These are phyloP conservation scores for Dasypus novemcinctus DNA, from an alignment of 2,113 vertebrate genomes.

Conservation along the genomic window DNA sequence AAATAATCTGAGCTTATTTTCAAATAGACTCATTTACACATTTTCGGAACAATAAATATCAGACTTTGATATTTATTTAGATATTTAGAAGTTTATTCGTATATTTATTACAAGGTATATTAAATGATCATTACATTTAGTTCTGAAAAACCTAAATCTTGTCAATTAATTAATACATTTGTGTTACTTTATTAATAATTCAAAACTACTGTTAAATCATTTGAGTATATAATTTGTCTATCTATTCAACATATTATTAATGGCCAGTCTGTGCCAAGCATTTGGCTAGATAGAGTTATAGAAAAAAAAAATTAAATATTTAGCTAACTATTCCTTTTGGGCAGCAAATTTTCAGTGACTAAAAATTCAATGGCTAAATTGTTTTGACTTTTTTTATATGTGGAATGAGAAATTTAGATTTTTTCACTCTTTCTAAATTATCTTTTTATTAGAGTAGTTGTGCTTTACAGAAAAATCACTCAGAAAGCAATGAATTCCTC, in stretches of 20 bases:
- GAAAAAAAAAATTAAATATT: neutral
- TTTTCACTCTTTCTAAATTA: neutral
- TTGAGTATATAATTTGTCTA: neutral
- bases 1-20: neutral
- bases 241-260: neutral
- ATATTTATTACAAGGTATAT: neutral
- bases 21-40: neutral
- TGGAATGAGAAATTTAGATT: neutral
- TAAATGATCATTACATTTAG: neutral
- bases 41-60: neutral
- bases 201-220: neutral
- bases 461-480: too few relatives aligned
- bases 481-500: too few relatives aligned
- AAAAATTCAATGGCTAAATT: neutral
- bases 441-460: neutral
- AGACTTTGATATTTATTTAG: too few relatives aligned
- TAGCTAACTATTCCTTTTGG: neutral
- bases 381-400: neutral
- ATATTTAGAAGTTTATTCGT: neutral
- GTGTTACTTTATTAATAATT: neutral
- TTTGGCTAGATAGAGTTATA: neutral
- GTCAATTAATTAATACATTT: neutral
- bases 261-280: neutral
- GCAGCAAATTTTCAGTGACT: neutral
- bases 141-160: neutral